phyloP scores from a whole-genome alignment of 1,140 invertebrate genomes.

The Apis mellifera region DNA sequence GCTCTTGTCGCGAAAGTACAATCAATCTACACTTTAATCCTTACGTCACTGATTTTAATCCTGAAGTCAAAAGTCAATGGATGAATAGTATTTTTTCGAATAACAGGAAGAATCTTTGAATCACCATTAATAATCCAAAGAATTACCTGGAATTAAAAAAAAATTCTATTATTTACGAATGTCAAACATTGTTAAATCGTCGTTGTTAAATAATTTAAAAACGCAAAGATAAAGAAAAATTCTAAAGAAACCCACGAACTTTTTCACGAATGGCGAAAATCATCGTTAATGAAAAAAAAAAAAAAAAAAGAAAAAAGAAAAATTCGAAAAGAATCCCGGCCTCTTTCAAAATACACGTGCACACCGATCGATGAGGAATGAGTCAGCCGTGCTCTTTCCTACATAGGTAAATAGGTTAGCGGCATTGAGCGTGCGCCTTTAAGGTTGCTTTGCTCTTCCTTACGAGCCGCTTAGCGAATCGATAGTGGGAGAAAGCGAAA shows the following conservation, averaged over 20 bases:
- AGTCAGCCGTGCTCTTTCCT: conserved; percentile 39
- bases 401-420: conserved; percentile 69
- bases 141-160: too few species aligned
- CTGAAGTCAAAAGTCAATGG: too few species aligned
- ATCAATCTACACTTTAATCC: too few species aligned
- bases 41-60: too few species aligned
- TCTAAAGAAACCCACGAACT: not conserved
- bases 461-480: conserved; percentile 69
- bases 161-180: too few species aligned
- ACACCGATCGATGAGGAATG: conserved; percentile 47
- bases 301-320: not conserved
- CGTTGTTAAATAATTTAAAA: too few species aligned
- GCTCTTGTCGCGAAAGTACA: too few species aligned
- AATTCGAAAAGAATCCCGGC: conserved; percentile 13
- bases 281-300: not conserved
- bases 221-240: too few species aligned
- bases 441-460: conserved; percentile 70
- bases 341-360: conserved; percentile 6
- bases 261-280: not conserved
- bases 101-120: too few species aligned
- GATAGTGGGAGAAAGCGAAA: conserved; percentile 68
- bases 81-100: too few species aligned
- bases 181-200: too few species aligned
- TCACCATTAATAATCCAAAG: too few species aligned
- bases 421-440: conserved; percentile 71